These are phyloP conservation scores for Ylistrum balloti DNA, from an alignment of 1,140 invertebrate species.

Conservation along the genomic window DNA sequence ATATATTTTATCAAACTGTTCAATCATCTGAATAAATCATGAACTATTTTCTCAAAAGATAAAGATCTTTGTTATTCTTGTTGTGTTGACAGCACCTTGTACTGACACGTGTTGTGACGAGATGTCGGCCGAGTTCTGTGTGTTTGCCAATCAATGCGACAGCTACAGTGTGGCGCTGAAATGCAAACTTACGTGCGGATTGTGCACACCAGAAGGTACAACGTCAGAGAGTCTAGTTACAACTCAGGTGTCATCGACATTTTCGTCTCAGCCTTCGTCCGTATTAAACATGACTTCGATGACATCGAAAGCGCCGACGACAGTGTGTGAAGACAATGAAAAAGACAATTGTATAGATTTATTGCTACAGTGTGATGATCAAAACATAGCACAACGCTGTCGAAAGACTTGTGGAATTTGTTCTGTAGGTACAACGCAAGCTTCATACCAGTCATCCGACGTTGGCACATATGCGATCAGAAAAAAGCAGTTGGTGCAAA, in stretches of 20 bases:
- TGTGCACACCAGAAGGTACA: background rate
- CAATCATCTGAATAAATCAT: no score
- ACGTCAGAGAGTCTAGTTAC: background rate
- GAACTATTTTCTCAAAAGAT: background rate
- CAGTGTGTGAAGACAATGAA: background rate
- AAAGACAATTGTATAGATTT: background rate
- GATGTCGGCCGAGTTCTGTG: constrained; percentile 12
- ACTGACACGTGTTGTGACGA: background rate
- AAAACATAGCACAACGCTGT: background rate
- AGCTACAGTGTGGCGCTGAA: constrained; percentile 4
- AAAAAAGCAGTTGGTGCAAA: background rate
- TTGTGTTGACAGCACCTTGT: background rate
- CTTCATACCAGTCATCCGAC: background rate
- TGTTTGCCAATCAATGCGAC: constrained; percentile 17
- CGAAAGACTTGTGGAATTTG: background rate
- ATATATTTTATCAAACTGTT: no score
- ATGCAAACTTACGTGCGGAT: background rate
- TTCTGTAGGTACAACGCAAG: background rate
- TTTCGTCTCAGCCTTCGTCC: background rate
- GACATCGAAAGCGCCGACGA: background rate
- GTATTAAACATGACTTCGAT: background rate
- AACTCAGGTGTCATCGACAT: background rate
- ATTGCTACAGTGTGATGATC: background rate
- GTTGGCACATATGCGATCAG: background rate
- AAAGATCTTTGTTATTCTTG: no score